These are phyloP conservation scores for Hyperoplus lanceolatus DNA, from an alignment of 2,797 vertebrate genomes.

Conservation along the genomic window DNA sequence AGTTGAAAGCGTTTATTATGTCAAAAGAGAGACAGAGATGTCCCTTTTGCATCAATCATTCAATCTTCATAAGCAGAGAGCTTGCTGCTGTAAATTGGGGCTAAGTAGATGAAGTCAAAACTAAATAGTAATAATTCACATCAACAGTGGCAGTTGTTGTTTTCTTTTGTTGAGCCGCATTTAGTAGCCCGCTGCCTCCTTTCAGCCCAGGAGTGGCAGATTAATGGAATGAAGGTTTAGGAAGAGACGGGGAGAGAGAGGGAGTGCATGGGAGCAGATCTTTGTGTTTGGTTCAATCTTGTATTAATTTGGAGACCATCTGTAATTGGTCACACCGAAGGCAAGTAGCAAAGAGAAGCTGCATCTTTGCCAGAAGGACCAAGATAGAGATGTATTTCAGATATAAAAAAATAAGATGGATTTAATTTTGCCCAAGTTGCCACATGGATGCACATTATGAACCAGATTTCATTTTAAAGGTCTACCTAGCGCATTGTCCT, in stretches of 20 bases:
- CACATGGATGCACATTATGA: conserved; percentile 4
- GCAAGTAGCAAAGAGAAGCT: conserved; percentile 5
- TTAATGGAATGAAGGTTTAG: conserved; percentile 69
- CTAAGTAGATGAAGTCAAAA: conserved; percentile 67
- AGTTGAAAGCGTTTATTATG: conserved; percentile 55
- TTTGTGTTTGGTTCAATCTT: conserved; percentile 49
- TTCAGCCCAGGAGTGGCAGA: conserved; percentile 71
- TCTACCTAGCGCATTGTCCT: not conserved
- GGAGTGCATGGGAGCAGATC: conserved; percentile 37
- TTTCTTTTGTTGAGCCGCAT: conserved; percentile 73
- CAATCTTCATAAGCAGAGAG: conserved; percentile 51
- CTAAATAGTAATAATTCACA: conserved; percentile 76
- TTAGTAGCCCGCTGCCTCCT: conserved; percentile 71
- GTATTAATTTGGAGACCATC: conserved; percentile 61
- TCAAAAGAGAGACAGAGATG: conserved; percentile 42
- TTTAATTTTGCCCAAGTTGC: conserved; percentile 1
- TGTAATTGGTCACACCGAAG: conserved; percentile 44
- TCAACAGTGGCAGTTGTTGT: conserved; percentile 72
- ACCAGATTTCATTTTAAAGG: not conserved
- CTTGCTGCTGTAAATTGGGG: conserved; percentile 67
- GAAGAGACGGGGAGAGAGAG: conserved; percentile 55
- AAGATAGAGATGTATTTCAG: not conserved
- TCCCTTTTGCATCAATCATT: conserved; percentile 58
- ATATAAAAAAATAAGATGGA: conserved; percentile 16
- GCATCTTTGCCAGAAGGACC: conserved; percentile 1